Conservation (phyloP, 2,797 vertebrate genomes). For the Scolopax bukidnonensis region DNA sequence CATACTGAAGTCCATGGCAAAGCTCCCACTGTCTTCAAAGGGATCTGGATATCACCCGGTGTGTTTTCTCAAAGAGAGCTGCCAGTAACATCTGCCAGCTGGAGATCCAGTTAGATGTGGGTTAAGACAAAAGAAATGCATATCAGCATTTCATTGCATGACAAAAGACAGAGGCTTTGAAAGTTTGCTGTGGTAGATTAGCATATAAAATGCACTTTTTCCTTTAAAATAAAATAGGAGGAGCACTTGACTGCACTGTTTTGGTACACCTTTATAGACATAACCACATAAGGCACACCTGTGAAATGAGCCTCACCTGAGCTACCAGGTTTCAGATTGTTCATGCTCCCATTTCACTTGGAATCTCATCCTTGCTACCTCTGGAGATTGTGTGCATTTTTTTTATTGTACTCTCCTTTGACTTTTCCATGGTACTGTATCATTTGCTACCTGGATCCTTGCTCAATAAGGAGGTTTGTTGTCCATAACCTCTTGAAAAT, state of each 20-base stretch:
- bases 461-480: background rate
- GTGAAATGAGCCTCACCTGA: background rate
- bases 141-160: conserved; percentile 36
- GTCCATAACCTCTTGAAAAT: background rate
- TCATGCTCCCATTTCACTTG: background rate
- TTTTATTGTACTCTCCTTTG: background rate
- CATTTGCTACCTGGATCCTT: rapidly evolving
- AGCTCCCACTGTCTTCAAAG: conserved; percentile 50
- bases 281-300: background rate
- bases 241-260: background rate
- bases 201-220: background rate
- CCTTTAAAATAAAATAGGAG: background rate
- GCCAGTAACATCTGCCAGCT: conserved; percentile 67
- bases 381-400: background rate
- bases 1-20: conserved; percentile 9
- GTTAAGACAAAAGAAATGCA: conserved; percentile 65
- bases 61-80: conserved; percentile 47
- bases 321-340: background rate
- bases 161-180: conserved; percentile 41
- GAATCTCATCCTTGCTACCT: background rate
- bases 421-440: background rate
- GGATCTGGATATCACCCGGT: conserved; percentile 19
- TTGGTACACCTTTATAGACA: background rate
- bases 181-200: conserved; percentile 25
- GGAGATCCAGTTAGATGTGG: conserved; percentile 44